These are phyloP conservation scores for Rhabdornis inornatus DNA, from an alignment of 2,113 vertebrate genomes.

Conservation along the genomic window DNA sequence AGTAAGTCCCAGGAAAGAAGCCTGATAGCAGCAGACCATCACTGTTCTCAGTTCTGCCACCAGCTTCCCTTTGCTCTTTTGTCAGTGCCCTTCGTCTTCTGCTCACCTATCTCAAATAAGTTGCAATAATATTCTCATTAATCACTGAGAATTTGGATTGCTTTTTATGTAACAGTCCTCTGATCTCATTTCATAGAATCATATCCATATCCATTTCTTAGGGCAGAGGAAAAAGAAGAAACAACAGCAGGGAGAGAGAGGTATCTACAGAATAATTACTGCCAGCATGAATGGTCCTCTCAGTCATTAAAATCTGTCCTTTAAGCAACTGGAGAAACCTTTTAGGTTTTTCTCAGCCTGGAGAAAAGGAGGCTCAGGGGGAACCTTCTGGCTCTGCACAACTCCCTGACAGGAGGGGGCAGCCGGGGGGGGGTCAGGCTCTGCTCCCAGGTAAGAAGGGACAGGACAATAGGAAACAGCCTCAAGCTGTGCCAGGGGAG, in stretches of 20 bases:
- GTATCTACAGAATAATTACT: background rate
- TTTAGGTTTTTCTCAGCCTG: background rate
- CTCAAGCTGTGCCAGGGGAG: background rate
- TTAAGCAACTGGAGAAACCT: background rate
- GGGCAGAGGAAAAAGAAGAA: background rate
- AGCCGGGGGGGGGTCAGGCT: rapidly evolving
- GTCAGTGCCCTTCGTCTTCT: background rate
- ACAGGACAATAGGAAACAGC: background rate
- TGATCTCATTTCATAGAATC: background rate
- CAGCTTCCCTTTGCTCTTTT: background rate
- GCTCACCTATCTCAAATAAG: background rate
- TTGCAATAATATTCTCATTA: background rate
- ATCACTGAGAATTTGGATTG: background rate
- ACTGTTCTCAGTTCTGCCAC: background rate
- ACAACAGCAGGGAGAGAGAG: background rate
- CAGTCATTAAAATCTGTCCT: background rate
- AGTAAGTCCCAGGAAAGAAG: background rate
- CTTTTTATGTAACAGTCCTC: background rate
- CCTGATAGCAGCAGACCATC: background rate
- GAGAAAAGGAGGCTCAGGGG: background rate
- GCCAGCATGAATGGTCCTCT: background rate
- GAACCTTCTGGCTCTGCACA: rapidly evolving
- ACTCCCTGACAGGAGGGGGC: background rate
- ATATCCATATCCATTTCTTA: rapidly evolving
- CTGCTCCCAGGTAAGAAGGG: background rate